Conservation (phyloP, 2,113 vertebrate species). For the Rafetus swinhoei region DNA sequence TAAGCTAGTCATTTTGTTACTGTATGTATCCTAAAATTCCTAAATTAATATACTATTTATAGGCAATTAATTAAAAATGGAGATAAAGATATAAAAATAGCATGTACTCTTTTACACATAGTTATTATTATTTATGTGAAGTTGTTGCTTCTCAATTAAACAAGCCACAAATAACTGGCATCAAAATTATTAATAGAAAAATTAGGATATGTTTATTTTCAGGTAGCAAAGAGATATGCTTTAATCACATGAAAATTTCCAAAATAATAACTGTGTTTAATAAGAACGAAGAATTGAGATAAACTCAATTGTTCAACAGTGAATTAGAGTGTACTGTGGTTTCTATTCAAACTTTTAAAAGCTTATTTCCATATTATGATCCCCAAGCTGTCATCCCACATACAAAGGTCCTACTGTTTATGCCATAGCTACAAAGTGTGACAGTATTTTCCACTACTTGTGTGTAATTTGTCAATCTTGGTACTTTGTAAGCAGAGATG, state of each 20-base stretch:
- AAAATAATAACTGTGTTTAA: slow-evolving; percentile 1
- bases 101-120: neutral
- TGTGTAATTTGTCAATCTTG: neutral
- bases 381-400: neutral
- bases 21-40: neutral
- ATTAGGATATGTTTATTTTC: neutral
- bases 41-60: neutral
- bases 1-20: neutral
- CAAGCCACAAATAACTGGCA: slow-evolving; percentile 2
- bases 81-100: neutral
- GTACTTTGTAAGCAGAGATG: neutral
- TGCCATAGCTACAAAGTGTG: neutral
- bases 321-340: neutral
- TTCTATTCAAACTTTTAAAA: neutral
- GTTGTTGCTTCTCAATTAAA: slow-evolving; percentile 2
- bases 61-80: neutral
- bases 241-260: neutral
- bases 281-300: slow-evolving; percentile 1
- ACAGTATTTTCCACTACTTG: neutral
- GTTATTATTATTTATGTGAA: neutral
- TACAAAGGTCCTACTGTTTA: neutral
- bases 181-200: neutral
- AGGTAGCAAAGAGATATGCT: neutral
- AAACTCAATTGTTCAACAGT: slow-evolving; percentile 9
- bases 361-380: neutral